A percentile compares a stretch with the other conserved stretches of the same genome.
Evolutionary conservation across 2,888 invertebrate species (phyloP).

Genomic region (Emesis russula): DNA sequence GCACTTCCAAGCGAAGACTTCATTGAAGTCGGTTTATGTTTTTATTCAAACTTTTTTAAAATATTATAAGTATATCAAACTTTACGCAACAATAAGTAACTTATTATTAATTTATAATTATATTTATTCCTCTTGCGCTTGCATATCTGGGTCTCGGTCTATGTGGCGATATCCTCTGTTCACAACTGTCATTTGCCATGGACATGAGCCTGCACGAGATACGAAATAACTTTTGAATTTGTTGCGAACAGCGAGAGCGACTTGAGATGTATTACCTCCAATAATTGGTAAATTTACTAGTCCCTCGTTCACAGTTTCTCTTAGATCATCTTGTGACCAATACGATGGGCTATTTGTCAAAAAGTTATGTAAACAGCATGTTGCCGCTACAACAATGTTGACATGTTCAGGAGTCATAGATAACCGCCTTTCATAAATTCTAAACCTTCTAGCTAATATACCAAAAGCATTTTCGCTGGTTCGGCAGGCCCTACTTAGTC

Average conservation of each 20-base stretch:
- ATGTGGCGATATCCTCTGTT: neutral
- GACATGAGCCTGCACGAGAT: neutral
- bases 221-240: neutral
- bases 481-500: constrained; percentile 4
- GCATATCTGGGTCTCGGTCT: too few relatives aligned
- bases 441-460: constrained; percentile 9
- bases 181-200: neutral
- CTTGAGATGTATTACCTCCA: neutral
- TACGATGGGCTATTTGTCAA: constrained; percentile 19
- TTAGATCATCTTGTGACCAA: constrained; percentile 7
- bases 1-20: neutral
- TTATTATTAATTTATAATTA: neutral
- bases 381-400: constrained; percentile 24
- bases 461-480: neutral
- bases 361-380: constrained; percentile 22
- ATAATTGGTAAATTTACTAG: neutral
- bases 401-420: constrained; percentile 20
- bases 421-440: constrained; percentile 21
- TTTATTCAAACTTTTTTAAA: neutral
- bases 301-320: neutral
- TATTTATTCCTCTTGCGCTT: too few relatives aligned
- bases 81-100: neutral
- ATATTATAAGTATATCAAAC: neutral
- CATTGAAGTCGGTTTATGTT: neutral
- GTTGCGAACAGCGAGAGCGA: neutral